Conservation (phyloP, 35 echinoderm and acorn worm genomes). For the Heliocidaris tuberculata region DNA sequence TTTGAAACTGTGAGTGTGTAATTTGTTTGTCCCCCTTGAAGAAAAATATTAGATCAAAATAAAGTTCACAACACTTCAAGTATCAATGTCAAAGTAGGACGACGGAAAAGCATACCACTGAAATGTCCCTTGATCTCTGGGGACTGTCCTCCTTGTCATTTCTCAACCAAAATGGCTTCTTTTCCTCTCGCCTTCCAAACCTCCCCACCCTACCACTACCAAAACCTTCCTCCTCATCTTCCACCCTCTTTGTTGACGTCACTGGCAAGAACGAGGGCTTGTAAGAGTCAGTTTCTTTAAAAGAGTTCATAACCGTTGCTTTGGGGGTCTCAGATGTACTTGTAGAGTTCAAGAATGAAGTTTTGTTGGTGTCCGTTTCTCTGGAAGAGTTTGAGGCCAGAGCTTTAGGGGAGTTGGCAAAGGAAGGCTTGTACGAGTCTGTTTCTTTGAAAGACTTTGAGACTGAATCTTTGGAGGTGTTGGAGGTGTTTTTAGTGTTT, state of each 20-base stretch:
- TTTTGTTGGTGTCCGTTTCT: not conserved
- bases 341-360: not conserved
- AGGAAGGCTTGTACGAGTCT: conserved; percentile 10
- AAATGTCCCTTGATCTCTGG: not conserved
- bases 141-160: not conserved
- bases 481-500: not conserved
- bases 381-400: not conserved
- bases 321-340: not conserved
- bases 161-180: conserved; percentile 31
- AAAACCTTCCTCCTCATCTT: not conserved
- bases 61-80: not conserved
- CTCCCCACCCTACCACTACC: not conserved
- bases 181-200: not conserved
- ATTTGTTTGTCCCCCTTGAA: no score
- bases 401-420: conserved; percentile 9
- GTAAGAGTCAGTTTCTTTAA: not conserved
- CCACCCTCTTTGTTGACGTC: not conserved
- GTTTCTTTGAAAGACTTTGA: not conserved
- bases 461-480: not conserved
- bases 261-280: conserved; percentile 15
- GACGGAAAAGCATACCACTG: not conserved
- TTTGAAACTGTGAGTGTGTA: no score
- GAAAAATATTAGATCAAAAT: not conserved
- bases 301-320: not conserved
- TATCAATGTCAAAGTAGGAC: not conserved